These are phyloP conservation scores for Dendrolimus kikuchii DNA, from an alignment of 1,140 invertebrate species.

Conservation along the genomic window DNA sequence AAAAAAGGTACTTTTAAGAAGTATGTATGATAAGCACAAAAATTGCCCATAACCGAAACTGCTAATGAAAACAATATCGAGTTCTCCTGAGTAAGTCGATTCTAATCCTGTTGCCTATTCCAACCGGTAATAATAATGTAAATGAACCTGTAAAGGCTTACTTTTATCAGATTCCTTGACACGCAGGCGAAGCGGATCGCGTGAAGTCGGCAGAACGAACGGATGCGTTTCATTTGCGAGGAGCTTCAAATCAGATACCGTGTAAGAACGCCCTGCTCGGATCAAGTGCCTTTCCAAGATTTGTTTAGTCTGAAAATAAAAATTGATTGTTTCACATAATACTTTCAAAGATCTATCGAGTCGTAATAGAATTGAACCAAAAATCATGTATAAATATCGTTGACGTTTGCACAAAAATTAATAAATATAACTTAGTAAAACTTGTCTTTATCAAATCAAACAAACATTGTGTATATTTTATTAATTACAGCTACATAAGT, in stretches of 20 bases:
- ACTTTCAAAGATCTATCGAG: background rate
- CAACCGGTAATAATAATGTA: slow-evolving; percentile 4
- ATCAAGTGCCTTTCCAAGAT: slow-evolving; percentile 88
- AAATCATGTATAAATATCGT: no score
- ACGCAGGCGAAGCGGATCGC: slow-evolving; percentile 79
- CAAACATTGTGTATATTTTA: no score
- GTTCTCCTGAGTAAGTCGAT: no score
- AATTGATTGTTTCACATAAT: background rate
- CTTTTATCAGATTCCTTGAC: slow-evolving; percentile 84
- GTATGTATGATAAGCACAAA: no score
- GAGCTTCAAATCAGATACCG: slow-evolving; percentile 83
- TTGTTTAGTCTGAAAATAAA: slow-evolving; percentile 78
- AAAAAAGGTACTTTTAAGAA: no score
- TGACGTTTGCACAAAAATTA: no score
- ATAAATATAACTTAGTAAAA: no score
- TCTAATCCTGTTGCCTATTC: background rate
- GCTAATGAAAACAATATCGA: no score
- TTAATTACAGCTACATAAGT: no score
- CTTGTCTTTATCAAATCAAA: no score
- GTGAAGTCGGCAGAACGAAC: slow-evolving; percentile 77
- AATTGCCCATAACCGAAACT: no score
- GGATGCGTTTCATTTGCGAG: slow-evolving; percentile 75
- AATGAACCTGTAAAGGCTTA: slow-evolving; percentile 66
- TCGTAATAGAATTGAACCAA: background rate
- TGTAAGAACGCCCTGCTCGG: slow-evolving; percentile 79